A percentile compares a stretch with the other conserved stretches of the same genome.
Evolutionary conservation across 2,888 invertebrate genomes (phyloP).

Genomic region (Lepidonotus clava): DNA sequence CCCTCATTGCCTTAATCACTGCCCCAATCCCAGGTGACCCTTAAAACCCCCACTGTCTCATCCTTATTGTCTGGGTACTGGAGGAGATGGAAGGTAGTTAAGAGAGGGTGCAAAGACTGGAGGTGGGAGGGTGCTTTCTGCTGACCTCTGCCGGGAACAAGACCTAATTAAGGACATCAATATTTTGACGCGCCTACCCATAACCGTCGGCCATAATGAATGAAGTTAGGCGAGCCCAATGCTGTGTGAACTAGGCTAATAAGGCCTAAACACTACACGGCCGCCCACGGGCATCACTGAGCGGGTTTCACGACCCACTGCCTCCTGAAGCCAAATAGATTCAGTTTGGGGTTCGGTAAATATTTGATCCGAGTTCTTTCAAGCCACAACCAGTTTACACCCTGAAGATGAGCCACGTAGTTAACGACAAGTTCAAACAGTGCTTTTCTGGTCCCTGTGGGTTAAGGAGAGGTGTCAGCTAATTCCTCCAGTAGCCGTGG

Average conservation of each 20-base stretch:
- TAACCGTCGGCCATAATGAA: too few species aligned
- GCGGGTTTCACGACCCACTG: background rate
- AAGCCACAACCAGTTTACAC: too few species aligned
- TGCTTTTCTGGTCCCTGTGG: background rate
- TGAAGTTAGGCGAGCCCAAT: too few species aligned
- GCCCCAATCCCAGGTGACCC: constrained; percentile 2
- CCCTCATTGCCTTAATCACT: background rate
- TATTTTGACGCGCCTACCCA: background rate
- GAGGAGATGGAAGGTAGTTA: too few species aligned
- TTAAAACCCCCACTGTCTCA: too few species aligned
- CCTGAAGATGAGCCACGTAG: too few species aligned
- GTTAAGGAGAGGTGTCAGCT: background rate
- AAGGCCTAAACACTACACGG: background rate
- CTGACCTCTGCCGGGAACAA: constrained; percentile 1
- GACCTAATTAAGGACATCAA: constrained; percentile 2
- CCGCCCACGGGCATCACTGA: background rate
- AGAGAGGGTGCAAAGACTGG: too few species aligned
- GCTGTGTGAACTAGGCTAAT: too few species aligned
- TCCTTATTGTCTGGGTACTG: background rate
- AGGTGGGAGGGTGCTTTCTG: too few species aligned
- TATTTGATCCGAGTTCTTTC: constrained; percentile 10
- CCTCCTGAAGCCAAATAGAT: background rate
- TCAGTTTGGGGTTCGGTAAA: background rate
- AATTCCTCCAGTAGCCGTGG: background rate
- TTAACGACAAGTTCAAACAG: too few species aligned